Base-by-base conservation (phyloP, 1,140 invertebrate species). In the Lasioglossum baleicum region DNA sequence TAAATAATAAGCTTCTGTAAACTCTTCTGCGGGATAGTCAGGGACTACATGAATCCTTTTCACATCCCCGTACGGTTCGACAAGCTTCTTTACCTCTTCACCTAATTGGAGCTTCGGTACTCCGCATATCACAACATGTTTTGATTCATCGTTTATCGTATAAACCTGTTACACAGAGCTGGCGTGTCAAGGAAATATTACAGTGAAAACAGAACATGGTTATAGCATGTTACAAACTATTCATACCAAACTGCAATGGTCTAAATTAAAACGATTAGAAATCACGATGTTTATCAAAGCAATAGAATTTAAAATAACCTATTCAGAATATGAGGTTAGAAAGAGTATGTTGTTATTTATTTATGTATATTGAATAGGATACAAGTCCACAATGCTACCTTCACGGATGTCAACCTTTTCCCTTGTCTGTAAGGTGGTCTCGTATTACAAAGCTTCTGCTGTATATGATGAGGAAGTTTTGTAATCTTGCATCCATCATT, bases 71-170 rank as follows among this genome's bases (percentile, higher is more conserved):
- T 96, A 97, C 73, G 94, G 94, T 10, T 91, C 86, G 86, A 96
- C 95, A 20, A 97, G 89, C 1, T 92, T 93, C 86, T 95, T 95
- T 0, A 98, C 86, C 90, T 98, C 97, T 82, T 95, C 92, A 1
- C 93, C 92, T 11, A 97, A 92, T 80, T 96, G 95, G 1, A 98
- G 91, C 78, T 95, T 94, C 11, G 97, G 97, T 0, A 98, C 97
- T 44, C 96, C 96, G 87, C 95, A 96, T 64, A 98, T 94, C 68
- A 98, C 93, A 0, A 99, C 90, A 92, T 98, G 97, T 65, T 94
- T 93, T 0, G 98, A 98, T 93, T 99, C 98, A 84, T 96, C 95
- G 77, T 95, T 96, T 22, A 98, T 94, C 40, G 97, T 97, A 89
- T 98, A 98, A 6, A 97, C 96, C 97, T 98, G 90, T 75, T 87